Base-by-base conservation (phyloP, 2,888 invertebrate species). In the Bellardia bayeri region DNA sequence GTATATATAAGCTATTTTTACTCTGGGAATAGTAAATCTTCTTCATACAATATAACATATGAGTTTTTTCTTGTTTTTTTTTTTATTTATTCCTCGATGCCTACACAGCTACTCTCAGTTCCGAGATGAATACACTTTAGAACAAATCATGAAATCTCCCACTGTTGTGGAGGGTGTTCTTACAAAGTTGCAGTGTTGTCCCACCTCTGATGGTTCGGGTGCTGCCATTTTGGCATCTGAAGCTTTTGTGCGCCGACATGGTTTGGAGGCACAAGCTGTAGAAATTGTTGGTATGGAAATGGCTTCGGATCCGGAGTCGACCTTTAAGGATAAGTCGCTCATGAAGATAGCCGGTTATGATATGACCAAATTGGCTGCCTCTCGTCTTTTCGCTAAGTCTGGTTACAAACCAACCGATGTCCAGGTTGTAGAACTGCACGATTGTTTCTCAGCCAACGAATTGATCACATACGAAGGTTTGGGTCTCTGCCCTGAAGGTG, bases 381-480 rank as follows among this genome's bases (percentile, higher is more conserved):
- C 96, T 78, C 95, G 95, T 14, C 93, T 98, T 1, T 98, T 97
- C 90, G 93, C 95, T 8, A 97, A 97, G 92, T 95, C 97, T 71
- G 96, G 96, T 64, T 94, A 96, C 78, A 96, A 95, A 69, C 97
- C 98, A 0, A 95, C 95, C 71, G 97, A 99, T 92, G 97, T 99
- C 2, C 96, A 99, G 94, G 98, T 99, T 0, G 96, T 99, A 7
- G 99, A 99, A 93, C 94, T 99, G 40, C 99, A 99, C 91, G 99
- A 99, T 93, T 99, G 99, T 93, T 99, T 99, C 94, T 98, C 99
- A 7, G 97, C 98, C 7, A 99, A 99, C 93, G 99, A 99, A 93
- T 94, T 99, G 89, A 97, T 99, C 79, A 99, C 99, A 0, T 99
- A 99, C 91, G 99, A 99, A 94, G 99, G 98, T 0, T 95, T 99